Evolutionary conservation across 37 sponge, comb jelly and placozoan species (phyloP).

Genomic region (Tethya wilhelma): DNA sequence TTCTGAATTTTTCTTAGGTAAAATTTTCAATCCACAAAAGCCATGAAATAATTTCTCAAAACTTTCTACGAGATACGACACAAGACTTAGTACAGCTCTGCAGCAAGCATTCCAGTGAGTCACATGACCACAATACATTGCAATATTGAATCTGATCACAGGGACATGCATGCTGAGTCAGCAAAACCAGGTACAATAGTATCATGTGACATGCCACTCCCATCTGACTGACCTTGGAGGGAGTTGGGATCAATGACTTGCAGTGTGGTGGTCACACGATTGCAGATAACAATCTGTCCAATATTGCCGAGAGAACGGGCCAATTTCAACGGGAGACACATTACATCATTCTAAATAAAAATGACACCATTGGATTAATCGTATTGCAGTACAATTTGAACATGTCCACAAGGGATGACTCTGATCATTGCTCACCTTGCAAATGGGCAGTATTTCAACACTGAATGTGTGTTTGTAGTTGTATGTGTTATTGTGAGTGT

Average conservation of each 20-base stretch:
- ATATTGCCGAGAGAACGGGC: conserved; percentile 88
- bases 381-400: too few relatives aligned
- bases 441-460: conserved; percentile 93
- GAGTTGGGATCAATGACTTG: conserved; percentile 87
- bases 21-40: too few relatives aligned
- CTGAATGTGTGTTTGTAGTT: conserved; percentile 97
- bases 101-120: too few relatives aligned
- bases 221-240: conserved; percentile 59
- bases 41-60: too few relatives aligned
- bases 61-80: too few relatives aligned
- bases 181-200: neutral
- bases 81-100: too few relatives aligned
- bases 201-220: neutral
- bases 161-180: neutral
- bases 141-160: too few relatives aligned
- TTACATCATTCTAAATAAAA: conserved; percentile 77
- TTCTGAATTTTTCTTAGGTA: too few relatives aligned
- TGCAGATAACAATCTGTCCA: conserved; percentile 74
- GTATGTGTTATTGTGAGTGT: conserved; percentile 91
- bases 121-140: too few relatives aligned
- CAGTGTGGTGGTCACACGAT: conserved; percentile 65
- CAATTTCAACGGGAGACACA: conserved; percentile 82
- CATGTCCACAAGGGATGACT: too few relatives aligned
- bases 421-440: conserved; percentile 61
- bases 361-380: neutral